Evolutionary conservation across 30 jellyfish, hydroid and myxozoan species (phyloP), one percentile per base, ranked within the genome.

Genomic region (Pelagia noctiluca): DNA sequence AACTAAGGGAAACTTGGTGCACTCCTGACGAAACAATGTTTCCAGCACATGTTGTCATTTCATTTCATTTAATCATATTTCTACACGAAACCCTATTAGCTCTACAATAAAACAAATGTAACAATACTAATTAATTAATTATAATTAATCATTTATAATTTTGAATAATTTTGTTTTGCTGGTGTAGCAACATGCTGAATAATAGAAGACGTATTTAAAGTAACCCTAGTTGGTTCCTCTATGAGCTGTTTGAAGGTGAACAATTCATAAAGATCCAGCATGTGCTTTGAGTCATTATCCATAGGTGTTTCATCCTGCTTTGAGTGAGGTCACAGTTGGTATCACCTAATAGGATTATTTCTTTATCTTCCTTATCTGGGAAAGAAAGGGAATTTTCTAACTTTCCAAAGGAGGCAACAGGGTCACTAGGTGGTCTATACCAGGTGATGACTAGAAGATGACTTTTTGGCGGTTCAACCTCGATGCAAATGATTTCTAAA

Each of bases 131-230:
- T n/a, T n/a, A n/a, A n/a, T n/a, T n/a, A n/a, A n/a, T n/a, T n/a
- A n/a, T n/a, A n/a, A n/a, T n/a, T n/a, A n/a, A n/a, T n/a, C n/a
- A n/a, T n/a, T n/a, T n/a, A n/a, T n/a, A n/a, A n/a, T n/a, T n/a
- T n/a, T n/a, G n/a, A n/a, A n/a, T n/a, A n/a, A n/a, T n/a, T n/a
- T n/a, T n/a, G n/a, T n/a, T n/a, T n/a, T n/a, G n/a, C n/a, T 32
- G 63, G 23, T 72, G 76, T 72, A 38, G 74, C 78, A 36, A 72
- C 50, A 36, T 72, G 85, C 53, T 72, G 28, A 38, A 50, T 72
- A 50, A 72, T 72, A 50, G 85, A 5, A 8, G 85, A 50, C 2
- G 76, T 42, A 28, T 21, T 72, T 47, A 50, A 47, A 72, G 85
- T n/a, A n/a, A n/a, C n/a, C n/a, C n/a, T n/a, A n/a, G n/a, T n/a